Percentiles rank a stretch among this genome's conserved stretches.
Conservation (phyloP, 2,113 vertebrate genomes). For the Tyto alba region DNA sequence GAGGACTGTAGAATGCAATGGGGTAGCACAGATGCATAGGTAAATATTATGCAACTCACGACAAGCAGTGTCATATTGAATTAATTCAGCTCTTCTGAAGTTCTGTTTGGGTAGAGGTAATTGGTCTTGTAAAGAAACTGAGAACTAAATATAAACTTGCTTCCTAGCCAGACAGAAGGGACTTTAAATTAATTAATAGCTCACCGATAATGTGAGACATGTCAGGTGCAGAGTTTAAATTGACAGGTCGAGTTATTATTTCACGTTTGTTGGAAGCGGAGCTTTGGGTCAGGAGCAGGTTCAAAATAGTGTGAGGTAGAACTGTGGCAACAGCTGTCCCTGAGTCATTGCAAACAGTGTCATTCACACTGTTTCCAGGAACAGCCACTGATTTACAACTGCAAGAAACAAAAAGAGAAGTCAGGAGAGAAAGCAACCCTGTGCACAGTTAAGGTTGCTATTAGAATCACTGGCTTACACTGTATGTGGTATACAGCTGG, state of each 20-base stretch:
- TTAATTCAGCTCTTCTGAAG: not conserved
- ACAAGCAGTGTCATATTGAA: not conserved
- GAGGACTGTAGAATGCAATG: not conserved
- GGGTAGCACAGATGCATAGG: not conserved
- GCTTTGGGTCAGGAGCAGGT: not conserved
- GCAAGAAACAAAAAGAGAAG: not conserved
- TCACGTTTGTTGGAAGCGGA: not conserved
- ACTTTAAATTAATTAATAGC: not conserved
- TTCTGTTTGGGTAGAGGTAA: not conserved
- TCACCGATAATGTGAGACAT: not conserved
- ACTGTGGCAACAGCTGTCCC: not conserved
- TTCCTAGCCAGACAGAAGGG: not conserved
- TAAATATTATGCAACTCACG: not conserved
- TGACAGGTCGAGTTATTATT: not conserved
- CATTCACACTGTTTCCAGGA: conserved; percentile 34
- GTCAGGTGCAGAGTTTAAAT: not conserved
- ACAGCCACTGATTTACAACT: conserved; percentile 53
- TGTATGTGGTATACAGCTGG: conserved; percentile 54
- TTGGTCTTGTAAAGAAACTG: not conserved
- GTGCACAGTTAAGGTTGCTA: not conserved
- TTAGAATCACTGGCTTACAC: conserved; percentile 34
- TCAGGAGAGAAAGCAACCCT: not conserved
- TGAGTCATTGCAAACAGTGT: conserved; percentile 30
- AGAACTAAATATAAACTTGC: not conserved
- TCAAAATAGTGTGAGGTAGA: not conserved